Evolutionary conservation across 2,113 vertebrate genomes (phyloP).

Genomic region (Chiloscyllium plagiosum): DNA sequence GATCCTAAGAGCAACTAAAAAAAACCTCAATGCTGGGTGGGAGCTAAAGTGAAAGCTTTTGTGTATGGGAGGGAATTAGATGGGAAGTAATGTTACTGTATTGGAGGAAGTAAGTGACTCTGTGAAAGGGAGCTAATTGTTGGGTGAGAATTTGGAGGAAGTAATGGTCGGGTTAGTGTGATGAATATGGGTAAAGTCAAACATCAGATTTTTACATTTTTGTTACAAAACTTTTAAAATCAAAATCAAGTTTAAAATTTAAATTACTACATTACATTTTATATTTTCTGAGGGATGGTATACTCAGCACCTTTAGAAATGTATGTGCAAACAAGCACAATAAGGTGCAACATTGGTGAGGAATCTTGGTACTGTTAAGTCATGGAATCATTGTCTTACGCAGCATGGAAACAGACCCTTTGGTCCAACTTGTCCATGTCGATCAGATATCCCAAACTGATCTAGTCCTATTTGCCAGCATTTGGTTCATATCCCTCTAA

Average conservation of each 20-base stretch:
- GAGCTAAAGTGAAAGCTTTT: not conserved
- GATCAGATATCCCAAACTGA: too few relatives aligned
- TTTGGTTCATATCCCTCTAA: too few relatives aligned
- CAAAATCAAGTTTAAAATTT: not conserved
- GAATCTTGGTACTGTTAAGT: not conserved
- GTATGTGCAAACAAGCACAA: not conserved
- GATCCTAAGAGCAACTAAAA: too few relatives aligned
- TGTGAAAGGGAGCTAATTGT: not conserved
- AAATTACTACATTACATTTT: not conserved
- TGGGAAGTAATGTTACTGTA: not conserved
- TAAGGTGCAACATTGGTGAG: not conserved
- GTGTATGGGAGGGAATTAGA: not conserved
- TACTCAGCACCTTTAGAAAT: not conserved
- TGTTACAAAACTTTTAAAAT: not conserved
- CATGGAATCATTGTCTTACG: too few relatives aligned
- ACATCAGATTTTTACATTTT: not conserved
- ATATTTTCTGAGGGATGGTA: not conserved
- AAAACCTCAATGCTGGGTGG: too few relatives aligned
- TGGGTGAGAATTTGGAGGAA: not conserved
- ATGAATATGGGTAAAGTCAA: not conserved
- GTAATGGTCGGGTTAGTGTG: not conserved
- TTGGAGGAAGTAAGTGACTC: not conserved
- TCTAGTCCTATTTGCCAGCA: too few relatives aligned
- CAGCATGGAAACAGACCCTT: too few relatives aligned
- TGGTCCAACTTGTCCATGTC: too few relatives aligned